Evolutionary conservation across 2,113 vertebrate genomes (phyloP), one percentile per base, ranked within the genome.

Genomic region (Rhadina sibilatrix): DNA sequence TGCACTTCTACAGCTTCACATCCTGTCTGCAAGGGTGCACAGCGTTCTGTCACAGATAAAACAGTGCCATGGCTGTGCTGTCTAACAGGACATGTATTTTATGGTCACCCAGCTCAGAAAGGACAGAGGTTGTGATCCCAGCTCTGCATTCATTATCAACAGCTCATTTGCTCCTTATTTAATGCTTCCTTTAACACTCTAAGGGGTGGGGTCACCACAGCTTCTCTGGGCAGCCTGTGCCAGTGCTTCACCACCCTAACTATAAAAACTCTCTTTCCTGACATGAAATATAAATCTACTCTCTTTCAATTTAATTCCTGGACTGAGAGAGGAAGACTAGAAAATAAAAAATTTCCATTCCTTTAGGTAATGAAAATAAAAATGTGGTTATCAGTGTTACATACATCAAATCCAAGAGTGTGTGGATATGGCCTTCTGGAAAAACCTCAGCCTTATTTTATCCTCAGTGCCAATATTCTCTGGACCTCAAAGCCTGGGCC

Each of bases 61-160:
- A 54, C 30, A n/a, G 37, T 0, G 15, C 17, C 59, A 54, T 0
- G 14, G 60, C 50, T 40, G 4, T 3, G 76, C 53, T 5, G 1
- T 40, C 38, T 13, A 77, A 57, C 0, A 1, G 57, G 17, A n/a
- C 35, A 6, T 10, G 4, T 7, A 33, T 49, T 42, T 77, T 47
- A 75, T 2, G 46, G 63, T 11, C 49, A 30, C 3, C 15, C 37
- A 83, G 66, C 83, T 74, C 42, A 14, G n/a, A 44, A 64, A 80
- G 53, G 70, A 72, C 71, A 77, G 33, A 75, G 53, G 46, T 31
- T 18, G 35, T 11, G 74, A 80, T 20, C 53, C 19, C n/a, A 50
- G 52, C 63, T 70, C 17, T 38, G 24, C 53, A 59, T 46, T 70
- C 69, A 81, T 69, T 83, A 93, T 5, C 68, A 66, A 31, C 80